A percentile compares a stretch with the other conserved stretches of the same genome.
phyloP scores from a whole-genome alignment of 1,140 invertebrate species.

The Atta texana region DNA sequence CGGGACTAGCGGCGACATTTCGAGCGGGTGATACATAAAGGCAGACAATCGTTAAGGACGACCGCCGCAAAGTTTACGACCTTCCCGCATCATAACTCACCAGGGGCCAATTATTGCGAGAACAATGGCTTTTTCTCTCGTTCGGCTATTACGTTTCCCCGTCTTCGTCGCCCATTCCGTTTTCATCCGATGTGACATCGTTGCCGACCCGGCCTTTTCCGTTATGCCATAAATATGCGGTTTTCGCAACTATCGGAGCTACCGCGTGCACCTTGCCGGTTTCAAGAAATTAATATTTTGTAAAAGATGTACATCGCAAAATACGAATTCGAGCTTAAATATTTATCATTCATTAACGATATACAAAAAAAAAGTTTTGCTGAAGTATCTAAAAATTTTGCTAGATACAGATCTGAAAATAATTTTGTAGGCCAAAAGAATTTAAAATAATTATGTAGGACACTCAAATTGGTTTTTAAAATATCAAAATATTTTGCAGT shows the following conservation, averaged over 20 bases:
- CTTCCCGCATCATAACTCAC: conserved; percentile 79
- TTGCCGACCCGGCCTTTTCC: conserved; percentile 35
- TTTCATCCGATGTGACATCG: conserved; percentile 47
- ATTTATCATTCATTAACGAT: no score
- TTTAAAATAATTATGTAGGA: no score
- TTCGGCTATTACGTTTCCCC: conserved; percentile 71
- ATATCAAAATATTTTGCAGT: no score
- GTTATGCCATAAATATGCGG: conserved; percentile 54
- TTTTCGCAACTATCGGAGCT: not conserved
- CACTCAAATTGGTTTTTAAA: no score
- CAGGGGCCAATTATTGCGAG: conserved; percentile 79
- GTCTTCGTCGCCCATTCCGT: conserved; percentile 27
- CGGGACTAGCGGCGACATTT: conserved; percentile 66
- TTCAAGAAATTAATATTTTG: conserved; percentile 15
- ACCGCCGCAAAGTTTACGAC: conserved; percentile 76
- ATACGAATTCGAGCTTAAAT: not conserved
- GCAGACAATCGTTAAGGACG: conserved; percentile 78
- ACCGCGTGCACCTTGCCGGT: not conserved
- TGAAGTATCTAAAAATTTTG: no score
- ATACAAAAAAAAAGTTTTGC: no score
- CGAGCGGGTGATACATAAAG: conserved; percentile 70
- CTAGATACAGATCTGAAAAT: no score
- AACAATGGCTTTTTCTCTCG: conserved; percentile 76
- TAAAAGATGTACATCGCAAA: not conserved
- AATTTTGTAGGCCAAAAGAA: no score